phyloP scores from a whole-genome alignment of 2,797 vertebrate genomes.

The Sebastiscus albofasciatus region DNA sequence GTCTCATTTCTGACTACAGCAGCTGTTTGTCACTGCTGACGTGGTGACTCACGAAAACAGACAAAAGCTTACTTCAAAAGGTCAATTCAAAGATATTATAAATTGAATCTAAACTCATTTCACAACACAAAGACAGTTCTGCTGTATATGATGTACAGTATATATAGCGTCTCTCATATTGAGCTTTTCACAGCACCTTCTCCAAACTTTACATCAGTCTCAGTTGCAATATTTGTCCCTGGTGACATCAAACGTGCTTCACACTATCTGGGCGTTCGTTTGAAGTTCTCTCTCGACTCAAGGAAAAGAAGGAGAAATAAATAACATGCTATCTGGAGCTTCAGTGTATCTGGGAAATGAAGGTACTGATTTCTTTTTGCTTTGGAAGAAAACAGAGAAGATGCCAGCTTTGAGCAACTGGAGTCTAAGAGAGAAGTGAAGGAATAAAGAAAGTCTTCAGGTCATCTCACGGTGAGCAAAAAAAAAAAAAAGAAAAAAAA shows the following conservation, averaged over 20 bases:
- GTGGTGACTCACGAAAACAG: neutral
- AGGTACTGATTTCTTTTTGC: conserved; percentile 26
- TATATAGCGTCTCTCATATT: neutral
- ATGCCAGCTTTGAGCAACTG: conserved; percentile 54
- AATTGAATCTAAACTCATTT: conserved; percentile 27
- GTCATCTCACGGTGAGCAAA: conserved; percentile 27
- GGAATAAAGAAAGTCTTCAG: conserved; percentile 51
- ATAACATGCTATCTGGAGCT: conserved; percentile 41
- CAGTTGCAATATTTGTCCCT: conserved; percentile 48
- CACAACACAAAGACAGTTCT: conserved; percentile 27
- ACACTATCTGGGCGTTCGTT: conserved; percentile 55
- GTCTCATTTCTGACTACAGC: neutral
- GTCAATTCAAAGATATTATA: neutral
- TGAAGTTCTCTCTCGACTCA: conserved; percentile 66
- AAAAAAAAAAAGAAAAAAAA: neutral
- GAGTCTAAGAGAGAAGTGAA: conserved; percentile 48
- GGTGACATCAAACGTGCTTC: conserved; percentile 71
- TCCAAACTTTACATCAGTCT: conserved; percentile 29
- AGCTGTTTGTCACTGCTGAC: neutral
- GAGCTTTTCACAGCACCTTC: conserved; percentile 20
- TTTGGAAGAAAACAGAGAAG: conserved; percentile 24
- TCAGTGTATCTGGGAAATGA: conserved; percentile 30
- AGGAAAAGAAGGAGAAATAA: conserved; percentile 45
- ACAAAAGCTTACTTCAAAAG: neutral
- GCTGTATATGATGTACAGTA: neutral